Evolutionary conservation across 2,113 vertebrate species (phyloP), one percentile per base, ranked within the genome.

Genomic region (Morone saxatilis): DNA sequence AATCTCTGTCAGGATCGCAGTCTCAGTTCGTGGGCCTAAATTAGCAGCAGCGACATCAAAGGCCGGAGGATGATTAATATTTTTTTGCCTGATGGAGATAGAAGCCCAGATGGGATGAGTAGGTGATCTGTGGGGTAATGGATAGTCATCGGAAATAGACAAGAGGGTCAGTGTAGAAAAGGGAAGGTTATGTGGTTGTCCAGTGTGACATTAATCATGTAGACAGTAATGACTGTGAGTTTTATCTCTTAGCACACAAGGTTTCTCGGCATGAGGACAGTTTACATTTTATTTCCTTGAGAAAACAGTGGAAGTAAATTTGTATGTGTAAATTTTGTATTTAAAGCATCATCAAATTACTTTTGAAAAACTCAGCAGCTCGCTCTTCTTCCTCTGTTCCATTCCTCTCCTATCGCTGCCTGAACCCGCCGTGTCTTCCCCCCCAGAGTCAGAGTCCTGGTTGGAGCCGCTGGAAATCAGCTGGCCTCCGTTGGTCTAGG

Each of bases 21-120:
- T 54, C 81, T 75, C 70, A 17, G 70, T 67, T 82, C 17, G 1
- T 31, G 54, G 25, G 62, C 82, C 75, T 20, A 84, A 89, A 89
- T 92, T 89, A 94, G 91, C 83, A 76, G 72, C 82, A 80, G 59
- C 67, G 20, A 20, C 79, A 72, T 89, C 74, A 76, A 80, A 87
- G 72, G 67, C 62, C 43, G 7, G 38, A 70, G 70, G 80, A 87
- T 80, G 82, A 92, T 88, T 51, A 51, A 90, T 89, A 57, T 40
- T 74, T 78, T 80, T 67, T 54, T 31, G 31, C 9, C 84, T 67
- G 53, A 76, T 68, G 81, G 51, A 78, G 83, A 87, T 56, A 75
- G 72, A 75, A 67, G 76, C 51, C 48, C 71, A 53, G 70, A 60
- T 72, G 78, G 63, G 71, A 73, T 47, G 41, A 75, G 56, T 14